Evolutionary conservation across 2,888 invertebrate species (phyloP), one percentile per base, ranked within the genome.

Genomic region (Pristionchus japonicus): DNA sequence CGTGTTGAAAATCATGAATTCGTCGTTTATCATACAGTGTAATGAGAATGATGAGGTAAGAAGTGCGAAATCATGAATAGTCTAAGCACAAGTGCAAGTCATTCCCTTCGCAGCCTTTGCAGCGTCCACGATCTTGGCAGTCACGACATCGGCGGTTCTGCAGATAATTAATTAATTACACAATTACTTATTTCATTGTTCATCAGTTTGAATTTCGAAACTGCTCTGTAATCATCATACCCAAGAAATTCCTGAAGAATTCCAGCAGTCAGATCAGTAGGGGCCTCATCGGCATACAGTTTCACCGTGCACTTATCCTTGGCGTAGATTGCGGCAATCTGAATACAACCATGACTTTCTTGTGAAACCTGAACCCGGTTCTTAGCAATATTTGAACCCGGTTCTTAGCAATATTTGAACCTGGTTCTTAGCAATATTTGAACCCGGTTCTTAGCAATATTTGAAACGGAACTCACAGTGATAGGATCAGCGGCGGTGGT

Each of bases 281-380:
- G 70, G 2, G 70, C 70, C 1, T 37, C 70, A 40, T 37, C 70
- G 23, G 70, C 70, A 20, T 74, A 74, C 37, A 74, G 17, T 15
- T 47, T 34, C 40, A 77, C n/a, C 0, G 40, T 77, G 77, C 77
- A 77, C 70, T 70, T 70, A 7, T 70, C 70, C 70, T 37, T 70
- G 9, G 70, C 70, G 70, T 70, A 70, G 37, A 70, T 40, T 4
- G 70, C 70, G 31, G 70, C 70, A 37, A 70, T 70, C 70, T 70
- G 37, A 34, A 37, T 6, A 61, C 6, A 61, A 27, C n/a, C n/a
- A n/a, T n/a, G n/a, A n/a, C n/a, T n/a, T n/a, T n/a, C n/a, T n/a
- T n/a, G n/a, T n/a, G n/a, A n/a, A n/a, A n/a, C n/a, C n/a, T n/a
- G n/a, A n/a, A n/a, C n/a, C n/a, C n/a, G n/a, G 4, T 57, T 57